Conservation (phyloP, 1,140 invertebrate species). For the Halyomorpha halys region DNA sequence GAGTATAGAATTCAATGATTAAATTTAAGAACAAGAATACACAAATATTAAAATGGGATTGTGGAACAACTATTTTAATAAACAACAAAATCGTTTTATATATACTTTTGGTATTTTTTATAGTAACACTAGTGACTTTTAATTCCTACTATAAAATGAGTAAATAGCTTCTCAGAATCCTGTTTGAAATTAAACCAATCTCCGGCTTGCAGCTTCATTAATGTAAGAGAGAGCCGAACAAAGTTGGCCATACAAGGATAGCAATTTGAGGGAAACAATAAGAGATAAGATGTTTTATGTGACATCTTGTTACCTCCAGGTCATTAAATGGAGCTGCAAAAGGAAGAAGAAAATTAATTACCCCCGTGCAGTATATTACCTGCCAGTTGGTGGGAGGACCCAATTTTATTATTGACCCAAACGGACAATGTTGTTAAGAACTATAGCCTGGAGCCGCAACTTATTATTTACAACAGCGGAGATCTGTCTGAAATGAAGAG, state of each 20-base stretch:
- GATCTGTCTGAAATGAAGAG: background rate
- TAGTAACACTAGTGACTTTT: no score
- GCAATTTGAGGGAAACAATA: constrained; percentile 2
- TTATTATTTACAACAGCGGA: background rate
- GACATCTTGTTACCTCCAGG: constrained; percentile 1
- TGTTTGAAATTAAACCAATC: no score
- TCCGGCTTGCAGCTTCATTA: no score
- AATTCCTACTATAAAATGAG: no score
- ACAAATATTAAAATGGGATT: no score
- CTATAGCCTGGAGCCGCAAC: background rate
- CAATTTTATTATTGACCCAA: constrained; percentile 2
- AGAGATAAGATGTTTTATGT: background rate
- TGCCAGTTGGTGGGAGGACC: background rate
- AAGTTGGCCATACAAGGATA: background rate
- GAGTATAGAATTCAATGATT: no score
- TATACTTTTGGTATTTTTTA: no score
- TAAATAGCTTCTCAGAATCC: no score
- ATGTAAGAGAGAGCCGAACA: background rate
- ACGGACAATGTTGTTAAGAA: constrained; percentile 1
- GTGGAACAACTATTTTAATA: no score
- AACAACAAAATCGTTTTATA: no score
- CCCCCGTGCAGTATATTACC: background rate
- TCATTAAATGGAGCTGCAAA: background rate
- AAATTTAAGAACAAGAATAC: no score
- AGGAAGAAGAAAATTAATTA: background rate